A percentile compares a stretch with the other conserved stretches of the same genome.
These are phyloP conservation scores for Gallinago media DNA, from an alignment of 2,113 vertebrate species.

Conservation along the genomic window DNA sequence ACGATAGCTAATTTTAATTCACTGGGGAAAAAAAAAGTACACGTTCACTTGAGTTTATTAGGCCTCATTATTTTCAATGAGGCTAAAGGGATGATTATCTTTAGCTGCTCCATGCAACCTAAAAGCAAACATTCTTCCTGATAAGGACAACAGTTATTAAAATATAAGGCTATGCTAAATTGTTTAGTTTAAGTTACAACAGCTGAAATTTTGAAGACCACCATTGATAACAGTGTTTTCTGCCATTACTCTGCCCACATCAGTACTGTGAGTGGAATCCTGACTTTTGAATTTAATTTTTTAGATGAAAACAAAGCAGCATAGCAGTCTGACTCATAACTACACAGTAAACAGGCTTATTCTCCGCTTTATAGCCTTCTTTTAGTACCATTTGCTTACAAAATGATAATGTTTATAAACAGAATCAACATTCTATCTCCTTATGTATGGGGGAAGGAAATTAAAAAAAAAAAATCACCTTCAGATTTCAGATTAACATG, in stretches of 20 bases:
- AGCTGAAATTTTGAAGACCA: neutral
- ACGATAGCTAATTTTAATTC: neutral
- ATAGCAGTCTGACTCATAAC: neutral
- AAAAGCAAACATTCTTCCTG: neutral
- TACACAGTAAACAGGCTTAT: neutral
- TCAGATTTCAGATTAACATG: constrained; percentile 7
- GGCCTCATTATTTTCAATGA: constrained; percentile 21
- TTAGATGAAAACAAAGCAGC: constrained; percentile 34
- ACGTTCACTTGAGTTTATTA: neutral
- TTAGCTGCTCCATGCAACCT: neutral
- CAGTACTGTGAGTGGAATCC: neutral
- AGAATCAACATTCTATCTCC: constrained; percentile 24
- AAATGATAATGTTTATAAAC: constrained; percentile 7
- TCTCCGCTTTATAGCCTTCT: neutral
- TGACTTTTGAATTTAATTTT: neutral
- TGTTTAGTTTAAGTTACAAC: neutral
- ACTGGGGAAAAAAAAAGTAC: neutral
- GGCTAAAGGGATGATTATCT: constrained; percentile 17
- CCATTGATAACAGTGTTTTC: neutral
- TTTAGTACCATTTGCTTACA: neutral
- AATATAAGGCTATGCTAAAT: neutral
- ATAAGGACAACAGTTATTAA: constrained; percentile 1
- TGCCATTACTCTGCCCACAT: neutral
- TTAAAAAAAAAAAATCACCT: neutral
- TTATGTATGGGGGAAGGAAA: neutral